Evolutionary conservation across 2,113 vertebrate genomes (phyloP).

Genomic region (Catharus bicknelli): DNA sequence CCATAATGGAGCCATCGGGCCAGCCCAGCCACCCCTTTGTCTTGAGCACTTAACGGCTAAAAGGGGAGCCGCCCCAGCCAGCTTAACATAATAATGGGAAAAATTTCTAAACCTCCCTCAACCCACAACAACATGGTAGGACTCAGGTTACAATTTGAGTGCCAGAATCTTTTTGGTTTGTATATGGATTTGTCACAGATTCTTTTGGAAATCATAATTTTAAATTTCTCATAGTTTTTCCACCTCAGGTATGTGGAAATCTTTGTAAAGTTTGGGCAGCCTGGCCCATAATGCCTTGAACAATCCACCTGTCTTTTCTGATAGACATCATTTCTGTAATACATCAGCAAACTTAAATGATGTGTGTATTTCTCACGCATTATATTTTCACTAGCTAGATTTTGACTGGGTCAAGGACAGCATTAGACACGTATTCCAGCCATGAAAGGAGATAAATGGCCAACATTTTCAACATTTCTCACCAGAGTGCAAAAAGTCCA

Average conservation of each 20-base stretch:
- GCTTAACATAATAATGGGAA: too few relatives aligned
- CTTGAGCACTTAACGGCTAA: too few relatives aligned
- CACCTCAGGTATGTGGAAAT: fast-evolving
- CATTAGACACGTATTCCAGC: neutral
- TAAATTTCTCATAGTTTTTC: neutral
- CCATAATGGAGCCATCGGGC: too few relatives aligned
- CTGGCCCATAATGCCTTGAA: neutral
- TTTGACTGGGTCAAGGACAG: neutral
- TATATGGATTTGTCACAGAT: neutral
- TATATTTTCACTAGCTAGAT: neutral
- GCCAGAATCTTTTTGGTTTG: neutral
- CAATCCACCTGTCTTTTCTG: neutral
- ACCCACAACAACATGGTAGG: neutral
- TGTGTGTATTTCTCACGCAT: neutral
- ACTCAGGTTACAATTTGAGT: neutral
- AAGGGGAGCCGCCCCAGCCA: too few relatives aligned
- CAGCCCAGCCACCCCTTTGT: too few relatives aligned
- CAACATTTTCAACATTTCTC: neutral
- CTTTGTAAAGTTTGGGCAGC: neutral
- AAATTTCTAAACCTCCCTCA: too few relatives aligned
- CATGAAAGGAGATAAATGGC: neutral
- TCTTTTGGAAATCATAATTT: neutral
- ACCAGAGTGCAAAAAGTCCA: neutral
- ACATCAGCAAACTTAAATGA: neutral
- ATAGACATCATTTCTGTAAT: neutral